Conservation (phyloP, 2,888 invertebrate species). For the Apodemia hepburni region DNA sequence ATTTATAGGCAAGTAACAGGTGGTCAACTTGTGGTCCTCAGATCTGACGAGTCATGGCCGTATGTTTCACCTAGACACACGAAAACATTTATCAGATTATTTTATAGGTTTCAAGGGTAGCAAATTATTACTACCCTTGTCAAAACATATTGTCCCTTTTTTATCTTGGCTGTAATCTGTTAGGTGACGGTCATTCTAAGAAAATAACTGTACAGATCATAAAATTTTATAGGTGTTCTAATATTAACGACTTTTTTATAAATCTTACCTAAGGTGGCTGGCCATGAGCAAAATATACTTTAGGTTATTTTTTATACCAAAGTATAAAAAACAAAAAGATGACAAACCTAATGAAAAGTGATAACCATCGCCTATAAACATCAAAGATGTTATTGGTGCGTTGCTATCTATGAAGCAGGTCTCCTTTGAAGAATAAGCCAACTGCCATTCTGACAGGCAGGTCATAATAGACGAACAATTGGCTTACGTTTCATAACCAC, state of each 20-base stretch:
- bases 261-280: neutral
- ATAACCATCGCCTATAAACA: no score
- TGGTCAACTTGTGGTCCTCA: slow-evolving; percentile 53
- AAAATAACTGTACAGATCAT: slow-evolving; percentile 37
- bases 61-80: slow-evolving; percentile 20
- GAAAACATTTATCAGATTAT: slow-evolving; percentile 28
- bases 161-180: slow-evolving; percentile 41
- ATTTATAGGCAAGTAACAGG: slow-evolving; percentile 63
- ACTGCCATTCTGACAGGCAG: no score
- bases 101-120: slow-evolving; percentile 35
- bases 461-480: no score
- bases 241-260: neutral
- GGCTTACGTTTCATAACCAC: no score
- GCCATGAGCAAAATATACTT: no score
- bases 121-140: slow-evolving; percentile 40
- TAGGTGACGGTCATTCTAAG: slow-evolving; percentile 39
- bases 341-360: no score
- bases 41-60: slow-evolving; percentile 45
- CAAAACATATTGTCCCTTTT: slow-evolving; percentile 39
- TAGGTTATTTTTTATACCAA: no score
- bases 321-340: no score
- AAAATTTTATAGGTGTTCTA: slow-evolving; percentile 14
- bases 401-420: no score
- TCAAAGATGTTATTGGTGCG: no score
- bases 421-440: no score